Evolutionary conservation across 2,888 invertebrate species (phyloP).

Genomic region (Cataglyphis livida): DNA sequence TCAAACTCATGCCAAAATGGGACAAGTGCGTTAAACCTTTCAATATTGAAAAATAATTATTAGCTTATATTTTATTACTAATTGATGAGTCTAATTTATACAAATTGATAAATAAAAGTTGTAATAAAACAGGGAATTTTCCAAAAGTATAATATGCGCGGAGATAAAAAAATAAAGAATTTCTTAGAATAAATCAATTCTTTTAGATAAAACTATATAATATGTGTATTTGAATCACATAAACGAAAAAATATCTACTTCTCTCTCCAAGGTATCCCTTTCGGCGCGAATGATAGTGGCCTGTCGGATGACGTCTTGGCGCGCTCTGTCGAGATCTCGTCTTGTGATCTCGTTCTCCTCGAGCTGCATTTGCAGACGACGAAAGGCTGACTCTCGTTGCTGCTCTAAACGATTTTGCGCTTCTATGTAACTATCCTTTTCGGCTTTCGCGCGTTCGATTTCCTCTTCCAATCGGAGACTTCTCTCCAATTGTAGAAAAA

Average conservation of each 20-base stretch:
- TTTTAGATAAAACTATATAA: not conserved
- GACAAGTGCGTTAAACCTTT: no score
- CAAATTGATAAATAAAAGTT: no score
- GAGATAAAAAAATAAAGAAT: not conserved
- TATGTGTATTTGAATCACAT: not conserved
- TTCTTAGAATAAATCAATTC: no score
- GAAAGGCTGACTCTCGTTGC: conserved; percentile 80
- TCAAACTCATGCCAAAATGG: no score
- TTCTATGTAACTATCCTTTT: conserved; percentile 79
- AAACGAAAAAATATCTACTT: conserved; percentile 82
- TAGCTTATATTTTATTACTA: no score
- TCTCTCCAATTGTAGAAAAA: conserved; percentile 88
- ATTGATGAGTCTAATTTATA: no score
- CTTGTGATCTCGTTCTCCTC: conserved; percentile 87
- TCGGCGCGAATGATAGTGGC: conserved; percentile 88
- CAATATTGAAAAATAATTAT: no score
- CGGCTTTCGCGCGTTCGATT: conserved; percentile 79
- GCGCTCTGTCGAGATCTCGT: conserved; percentile 87
- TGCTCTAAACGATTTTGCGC: conserved; percentile 80
- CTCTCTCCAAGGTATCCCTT: conserved; percentile 87
- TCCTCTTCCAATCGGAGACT: conserved; percentile 88
- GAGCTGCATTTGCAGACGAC: conserved; percentile 87
- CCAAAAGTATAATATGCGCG: not conserved
- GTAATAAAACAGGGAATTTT: not conserved
- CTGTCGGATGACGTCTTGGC: conserved; percentile 88